Evolutionary conservation across 2,113 vertebrate species (phyloP).

Genomic region (Saimiri boliviensis): DNA sequence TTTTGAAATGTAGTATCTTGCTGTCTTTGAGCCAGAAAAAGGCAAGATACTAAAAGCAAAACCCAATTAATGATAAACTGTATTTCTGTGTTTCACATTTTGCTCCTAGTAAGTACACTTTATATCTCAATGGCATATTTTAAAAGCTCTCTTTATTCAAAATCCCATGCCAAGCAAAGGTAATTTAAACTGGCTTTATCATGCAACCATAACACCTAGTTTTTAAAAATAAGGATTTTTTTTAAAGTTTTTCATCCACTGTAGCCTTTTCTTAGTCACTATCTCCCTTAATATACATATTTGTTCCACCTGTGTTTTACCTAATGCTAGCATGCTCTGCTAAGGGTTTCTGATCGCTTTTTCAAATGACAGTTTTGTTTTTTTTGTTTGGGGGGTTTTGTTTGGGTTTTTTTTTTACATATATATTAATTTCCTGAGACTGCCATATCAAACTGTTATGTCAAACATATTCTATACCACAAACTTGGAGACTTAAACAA

Average conservation of each 20-base stretch:
- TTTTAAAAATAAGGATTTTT: not conserved
- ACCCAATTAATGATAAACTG: not conserved
- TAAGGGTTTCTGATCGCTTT: not conserved
- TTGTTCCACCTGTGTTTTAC: not conserved
- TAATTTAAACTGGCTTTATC: constrained; percentile 7
- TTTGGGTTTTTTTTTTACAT: not conserved
- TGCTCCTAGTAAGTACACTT: not conserved
- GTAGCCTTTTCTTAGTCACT: not conserved
- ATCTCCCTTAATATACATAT: not conserved
- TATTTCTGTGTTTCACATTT: constrained; percentile 1
- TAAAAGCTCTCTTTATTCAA: not conserved
- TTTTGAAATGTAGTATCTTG: not conserved
- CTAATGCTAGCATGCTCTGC: not conserved
- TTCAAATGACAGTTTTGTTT: not conserved
- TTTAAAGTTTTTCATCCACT: too few species aligned
- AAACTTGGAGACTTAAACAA: not conserved
- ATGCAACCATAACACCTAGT: not conserved
- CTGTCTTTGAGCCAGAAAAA: constrained; percentile 33
- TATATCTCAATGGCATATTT: not conserved
- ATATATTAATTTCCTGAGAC: not conserved
- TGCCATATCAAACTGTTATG: not conserved
- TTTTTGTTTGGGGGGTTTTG: not conserved
- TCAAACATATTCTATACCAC: not conserved
- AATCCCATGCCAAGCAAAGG: not conserved
- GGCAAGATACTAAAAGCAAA: constrained; percentile 17